Percentiles rank a stretch among this genome's conserved stretches.
phyloP scores from a whole-genome alignment of 2,888 invertebrate genomes.

The Rhingia rostrata region DNA sequence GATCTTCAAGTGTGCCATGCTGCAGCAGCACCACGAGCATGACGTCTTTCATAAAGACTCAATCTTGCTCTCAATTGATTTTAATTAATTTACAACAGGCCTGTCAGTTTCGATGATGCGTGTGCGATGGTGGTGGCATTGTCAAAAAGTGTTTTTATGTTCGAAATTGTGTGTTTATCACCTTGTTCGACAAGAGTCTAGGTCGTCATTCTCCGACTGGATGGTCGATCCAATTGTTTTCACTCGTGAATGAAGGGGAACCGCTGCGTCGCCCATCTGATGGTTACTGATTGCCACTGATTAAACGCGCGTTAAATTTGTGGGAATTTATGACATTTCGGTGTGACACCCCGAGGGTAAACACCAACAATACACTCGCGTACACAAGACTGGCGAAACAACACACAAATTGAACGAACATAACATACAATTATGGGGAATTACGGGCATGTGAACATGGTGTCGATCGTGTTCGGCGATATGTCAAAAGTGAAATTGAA shows the following conservation, averaged over 20 bases:
- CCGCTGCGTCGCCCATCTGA: not conserved
- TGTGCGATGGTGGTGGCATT: slow-evolving; percentile 23
- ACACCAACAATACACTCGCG: slow-evolving; percentile 6
- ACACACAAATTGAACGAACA: slow-evolving; percentile 47
- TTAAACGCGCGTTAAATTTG: slow-evolving; percentile 59
- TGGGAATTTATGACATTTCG: slow-evolving; percentile 64
- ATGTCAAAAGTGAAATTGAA: slow-evolving; percentile 70
- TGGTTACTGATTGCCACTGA: slow-evolving; percentile 62
- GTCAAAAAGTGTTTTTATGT: slow-evolving; percentile 6
- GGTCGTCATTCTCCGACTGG: slow-evolving; percentile 8
- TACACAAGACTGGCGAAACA: slow-evolving; percentile 16
- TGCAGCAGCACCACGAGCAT: not conserved
- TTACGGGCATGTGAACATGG: slow-evolving; percentile 68
- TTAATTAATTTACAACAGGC: slow-evolving; percentile 70
- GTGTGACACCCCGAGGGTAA: slow-evolving; percentile 63
- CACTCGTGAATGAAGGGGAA: not conserved
- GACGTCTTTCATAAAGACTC: slow-evolving; percentile 25
- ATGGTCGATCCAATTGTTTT: slow-evolving; percentile 32
- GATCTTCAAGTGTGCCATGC: slow-evolving; percentile 12
- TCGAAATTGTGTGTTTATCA: slow-evolving; percentile 49
- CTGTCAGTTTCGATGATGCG: slow-evolving; percentile 36
- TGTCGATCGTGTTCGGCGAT: slow-evolving; percentile 71
- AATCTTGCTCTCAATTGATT: slow-evolving; percentile 59
- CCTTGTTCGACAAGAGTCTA: slow-evolving; percentile 46
- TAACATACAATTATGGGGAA: slow-evolving; percentile 55